Conservation (phyloP, 2,888 invertebrate genomes). For the Hirtodrosophila histrioides region DNA sequence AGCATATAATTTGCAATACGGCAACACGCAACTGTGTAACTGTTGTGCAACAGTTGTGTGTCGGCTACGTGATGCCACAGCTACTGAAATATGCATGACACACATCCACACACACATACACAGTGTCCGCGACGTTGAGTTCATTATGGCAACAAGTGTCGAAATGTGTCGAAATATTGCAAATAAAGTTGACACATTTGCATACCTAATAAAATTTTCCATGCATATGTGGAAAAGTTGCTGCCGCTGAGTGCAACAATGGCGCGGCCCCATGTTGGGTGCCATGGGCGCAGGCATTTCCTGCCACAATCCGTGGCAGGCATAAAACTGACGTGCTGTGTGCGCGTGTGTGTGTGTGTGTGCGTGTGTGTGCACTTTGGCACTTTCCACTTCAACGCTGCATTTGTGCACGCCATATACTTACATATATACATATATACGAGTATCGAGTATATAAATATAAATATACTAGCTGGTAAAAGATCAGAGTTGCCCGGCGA, state of each 20-base stretch:
- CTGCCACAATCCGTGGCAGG: slow-evolving; percentile 32
- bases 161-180: slow-evolving; percentile 79
- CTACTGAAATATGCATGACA: slow-evolving; percentile 58
- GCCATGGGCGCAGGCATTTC: slow-evolving; percentile 25
- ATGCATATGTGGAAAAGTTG: slow-evolving; percentile 59
- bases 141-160: slow-evolving; percentile 82
- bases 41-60: slow-evolving; percentile 69
- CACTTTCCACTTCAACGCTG: slow-evolving; percentile 68
- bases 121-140: slow-evolving; percentile 43
- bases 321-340: slow-evolving; percentile 28
- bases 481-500: too few relatives aligned
- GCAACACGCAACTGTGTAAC: slow-evolving; percentile 48
- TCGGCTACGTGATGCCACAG: slow-evolving; percentile 36
- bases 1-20: slow-evolving; percentile 46
- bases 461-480: too few relatives aligned
- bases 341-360: slow-evolving; percentile 5
- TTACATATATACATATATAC: slow-evolving; percentile 32
- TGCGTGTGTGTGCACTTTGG: slow-evolving; percentile 54
- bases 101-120: slow-evolving; percentile 23
- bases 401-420: slow-evolving; percentile 63
- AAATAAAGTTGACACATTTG: slow-evolving; percentile 84
- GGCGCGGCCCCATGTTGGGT: slow-evolving; percentile 15
- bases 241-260: slow-evolving; percentile 46
- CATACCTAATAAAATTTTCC: slow-evolving; percentile 82
- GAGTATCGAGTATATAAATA: too few relatives aligned